Base-by-base conservation (phyloP, 2,113 vertebrate genomes). In the Oophaga pumilio region DNA sequence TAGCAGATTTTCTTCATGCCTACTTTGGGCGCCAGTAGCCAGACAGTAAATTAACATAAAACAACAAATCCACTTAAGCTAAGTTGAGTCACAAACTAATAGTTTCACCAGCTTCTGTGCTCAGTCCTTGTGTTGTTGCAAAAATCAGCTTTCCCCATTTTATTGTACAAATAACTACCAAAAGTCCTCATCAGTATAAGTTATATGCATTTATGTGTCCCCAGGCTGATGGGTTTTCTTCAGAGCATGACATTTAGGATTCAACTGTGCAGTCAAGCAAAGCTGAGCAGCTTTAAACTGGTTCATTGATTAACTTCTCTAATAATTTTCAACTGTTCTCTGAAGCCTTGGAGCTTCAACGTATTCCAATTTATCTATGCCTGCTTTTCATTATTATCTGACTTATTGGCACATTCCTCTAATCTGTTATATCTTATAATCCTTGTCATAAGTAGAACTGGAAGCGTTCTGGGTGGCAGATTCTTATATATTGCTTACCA, bases 271-370 rank as follows among this genome's bases (percentile, higher is more conserved):
- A 74, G 22, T 53, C 53, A n/a, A 74, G 66, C 66, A 26, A 57
- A 50, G 57, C 86, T 60, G 56, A 87, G 62, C 53, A 60, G 86
- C 66, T 82, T 82, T 74, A 82, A 71, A 43, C 68, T 74, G 77
- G 86, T 59, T 87, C 66, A 87, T 82, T 87, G 78, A 74, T 87
- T 81, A 87, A 87, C 53, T 81, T 73, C 77, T 56, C 22, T 80
- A 82, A 87, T 60, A 73, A 76, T 73, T 87, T 82, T 22, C 77
- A 52, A 87, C 64, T 59, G 53, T 53, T 81, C 52, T 49, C 18
- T 73, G 77, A 87, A 85, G 73, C 84, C 77, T 64, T 26, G 52
- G 0, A 62, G 60, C 20, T 71, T 28, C 12, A 17, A 80, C 12
- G 78, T 62, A 49, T 80, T 87, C 56, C 50, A 50, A 79, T 87